Conservation (phyloP, 2,797 vertebrate genomes). For the Bucorvus abyssinicus region DNA sequence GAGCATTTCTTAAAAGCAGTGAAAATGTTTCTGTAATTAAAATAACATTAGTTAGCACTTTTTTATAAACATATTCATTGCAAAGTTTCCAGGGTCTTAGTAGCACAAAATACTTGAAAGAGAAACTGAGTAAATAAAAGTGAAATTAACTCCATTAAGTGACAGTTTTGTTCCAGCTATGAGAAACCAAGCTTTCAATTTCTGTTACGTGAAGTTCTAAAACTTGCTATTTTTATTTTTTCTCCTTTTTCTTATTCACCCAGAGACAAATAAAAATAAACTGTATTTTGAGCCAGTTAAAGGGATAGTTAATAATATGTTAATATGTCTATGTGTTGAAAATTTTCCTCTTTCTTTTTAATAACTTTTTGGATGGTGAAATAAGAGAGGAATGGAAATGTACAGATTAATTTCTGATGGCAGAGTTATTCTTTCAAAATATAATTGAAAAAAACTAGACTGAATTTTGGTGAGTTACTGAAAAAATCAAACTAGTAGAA, state of each 20-base stretch:
- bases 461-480: not conserved
- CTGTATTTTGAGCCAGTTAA: constrained; percentile 4
- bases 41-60: not conserved
- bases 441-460: not conserved
- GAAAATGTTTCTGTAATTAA: not conserved
- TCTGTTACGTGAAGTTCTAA: not conserved
- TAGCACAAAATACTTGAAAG: not conserved
- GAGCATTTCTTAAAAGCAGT: not conserved
- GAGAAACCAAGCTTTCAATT: not conserved
- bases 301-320: constrained; percentile 37
- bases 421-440: not conserved
- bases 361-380: not conserved
- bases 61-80: not conserved
- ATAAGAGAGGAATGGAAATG: not conserved
- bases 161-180: constrained; percentile 9
- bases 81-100: not conserved
- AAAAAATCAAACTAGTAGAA: not conserved
- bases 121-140: constrained; percentile 38
- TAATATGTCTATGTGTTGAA: not conserved
- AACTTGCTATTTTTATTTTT: not conserved
- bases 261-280: constrained; percentile 7
- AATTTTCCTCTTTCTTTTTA: constrained; percentile 18
- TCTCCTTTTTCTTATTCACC: accelerated
- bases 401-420: not conserved
- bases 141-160: constrained; percentile 4